Conservation (phyloP, 2,113 vertebrate genomes). For the Hystrix brachyura region DNA sequence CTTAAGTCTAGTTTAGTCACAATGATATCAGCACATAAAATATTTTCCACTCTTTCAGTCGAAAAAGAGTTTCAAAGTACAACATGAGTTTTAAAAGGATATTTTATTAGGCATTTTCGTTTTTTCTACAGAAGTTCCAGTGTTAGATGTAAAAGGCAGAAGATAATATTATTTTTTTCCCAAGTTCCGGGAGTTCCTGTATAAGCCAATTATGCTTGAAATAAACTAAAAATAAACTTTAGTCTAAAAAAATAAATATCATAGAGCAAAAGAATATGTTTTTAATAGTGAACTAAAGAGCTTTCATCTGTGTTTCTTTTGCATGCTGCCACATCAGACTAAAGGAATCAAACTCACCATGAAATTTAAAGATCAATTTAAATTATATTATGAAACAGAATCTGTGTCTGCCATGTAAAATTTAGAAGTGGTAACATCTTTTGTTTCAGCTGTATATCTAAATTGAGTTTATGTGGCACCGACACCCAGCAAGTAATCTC, state of each 20-base stretch:
- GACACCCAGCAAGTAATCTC: slow-evolving; percentile 59
- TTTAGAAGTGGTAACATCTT: slow-evolving; percentile 26
- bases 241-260: slow-evolving; percentile 36
- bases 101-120: neutral
- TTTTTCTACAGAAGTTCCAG: slow-evolving; percentile 17
- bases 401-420: slow-evolving; percentile 61
- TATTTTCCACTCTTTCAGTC: neutral
- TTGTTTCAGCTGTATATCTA: slow-evolving; percentile 64
- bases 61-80: slow-evolving; percentile 33
- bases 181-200: neutral
- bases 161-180: neutral
- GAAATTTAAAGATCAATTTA: slow-evolving; percentile 69
- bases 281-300: neutral
- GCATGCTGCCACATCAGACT: neutral
- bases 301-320: neutral
- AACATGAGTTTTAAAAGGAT: slow-evolving; percentile 1
- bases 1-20: neutral
- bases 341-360: slow-evolving; percentile 39
- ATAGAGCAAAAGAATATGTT: slow-evolving; percentile 37
- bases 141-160: neutral
- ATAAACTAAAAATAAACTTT: slow-evolving; percentile 54
- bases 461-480: slow-evolving; percentile 39
- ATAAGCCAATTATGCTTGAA: neutral
- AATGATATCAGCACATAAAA: neutral
- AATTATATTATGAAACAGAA: slow-evolving; percentile 48